phyloP scores from a whole-genome alignment of 2,113 vertebrate species.

The Budorcas taxicolor region DNA sequence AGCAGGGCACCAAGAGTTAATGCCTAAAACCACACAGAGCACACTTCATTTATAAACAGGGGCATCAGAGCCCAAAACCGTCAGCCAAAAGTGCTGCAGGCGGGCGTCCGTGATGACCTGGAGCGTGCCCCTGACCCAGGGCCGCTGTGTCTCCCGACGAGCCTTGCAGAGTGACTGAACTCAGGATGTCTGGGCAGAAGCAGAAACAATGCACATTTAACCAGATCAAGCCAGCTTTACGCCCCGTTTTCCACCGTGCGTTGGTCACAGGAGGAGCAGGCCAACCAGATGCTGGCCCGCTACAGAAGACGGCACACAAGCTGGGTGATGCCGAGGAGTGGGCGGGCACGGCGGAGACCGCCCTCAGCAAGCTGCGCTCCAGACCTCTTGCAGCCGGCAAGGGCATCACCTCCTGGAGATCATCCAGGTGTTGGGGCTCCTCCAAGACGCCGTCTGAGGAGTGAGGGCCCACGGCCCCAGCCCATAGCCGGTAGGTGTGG shows the following conservation, averaged over 20 bases:
- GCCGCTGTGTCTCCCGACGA: neutral
- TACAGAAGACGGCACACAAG: slow-evolving; percentile 72
- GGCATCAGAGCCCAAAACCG: neutral
- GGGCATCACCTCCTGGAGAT: slow-evolving; percentile 76
- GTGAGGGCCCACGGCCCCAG: neutral
- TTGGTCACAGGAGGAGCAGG: slow-evolving; percentile 76
- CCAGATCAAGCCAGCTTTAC: neutral
- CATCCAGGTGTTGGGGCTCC: slow-evolving; percentile 73
- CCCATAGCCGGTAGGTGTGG: neutral
- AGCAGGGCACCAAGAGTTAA: neutral
- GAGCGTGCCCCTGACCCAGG: neutral
- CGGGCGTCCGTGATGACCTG: fast-evolving
- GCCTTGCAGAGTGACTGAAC: neutral
- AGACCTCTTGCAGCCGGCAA: slow-evolving; percentile 71
- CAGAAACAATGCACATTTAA: neutral
- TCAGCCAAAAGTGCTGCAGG: neutral
- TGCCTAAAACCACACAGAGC: neutral
- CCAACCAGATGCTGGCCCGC: slow-evolving; percentile 76
- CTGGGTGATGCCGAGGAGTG: slow-evolving; percentile 76
- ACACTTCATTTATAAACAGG: neutral
- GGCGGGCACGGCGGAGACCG: slow-evolving; percentile 70
- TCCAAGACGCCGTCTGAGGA: slow-evolving; percentile 67
- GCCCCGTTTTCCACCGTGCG: fast-evolving
- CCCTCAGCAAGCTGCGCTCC: slow-evolving; percentile 77
- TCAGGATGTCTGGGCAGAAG: neutral